phyloP scores from a whole-genome alignment of 2,797 vertebrate species.

The Melanotaenia maccullochi region DNA sequence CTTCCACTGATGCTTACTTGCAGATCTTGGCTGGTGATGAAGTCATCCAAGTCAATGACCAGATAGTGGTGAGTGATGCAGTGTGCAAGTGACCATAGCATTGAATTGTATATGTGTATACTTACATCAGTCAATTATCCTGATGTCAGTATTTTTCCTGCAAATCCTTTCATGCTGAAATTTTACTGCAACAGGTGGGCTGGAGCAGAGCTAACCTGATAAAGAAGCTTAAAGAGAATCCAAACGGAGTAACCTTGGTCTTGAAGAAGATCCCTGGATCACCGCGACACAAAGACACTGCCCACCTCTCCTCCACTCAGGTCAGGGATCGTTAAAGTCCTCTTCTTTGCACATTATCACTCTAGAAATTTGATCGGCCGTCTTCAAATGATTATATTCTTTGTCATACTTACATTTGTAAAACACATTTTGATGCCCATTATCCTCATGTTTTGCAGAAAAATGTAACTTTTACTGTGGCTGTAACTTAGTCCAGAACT shows the following conservation, averaged over 20 bases:
- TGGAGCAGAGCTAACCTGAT: slow-evolving; percentile 88
- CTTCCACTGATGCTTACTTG: slow-evolving; percentile 67
- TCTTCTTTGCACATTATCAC: slow-evolving; percentile 1
- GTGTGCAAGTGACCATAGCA: neutral
- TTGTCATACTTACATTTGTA: neutral
- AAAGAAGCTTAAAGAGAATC: slow-evolving; percentile 87
- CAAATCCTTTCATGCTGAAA: neutral
- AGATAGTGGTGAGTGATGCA: slow-evolving; percentile 91
- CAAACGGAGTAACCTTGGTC: slow-evolving; percentile 82
- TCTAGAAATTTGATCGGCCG: neutral
- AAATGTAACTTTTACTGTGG: neutral
- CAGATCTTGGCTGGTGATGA: slow-evolving; percentile 91
- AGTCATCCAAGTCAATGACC: slow-evolving; percentile 92
- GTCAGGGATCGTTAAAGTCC: slow-evolving; percentile 43
- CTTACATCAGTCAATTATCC: neutral
- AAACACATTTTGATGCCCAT: neutral
- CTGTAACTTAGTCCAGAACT: too few species aligned
- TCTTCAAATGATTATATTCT: neutral
- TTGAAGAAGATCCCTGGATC: slow-evolving; percentile 88
- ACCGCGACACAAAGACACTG: slow-evolving; percentile 33
- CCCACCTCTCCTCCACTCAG: slow-evolving; percentile 36
- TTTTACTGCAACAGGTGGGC: slow-evolving; percentile 85
- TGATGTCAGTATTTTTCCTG: neutral
- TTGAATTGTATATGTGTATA: neutral
- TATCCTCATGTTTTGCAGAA: neutral